Evolutionary conservation across 1,140 invertebrate species (phyloP), one percentile per base, ranked within the genome.

Genomic region (Vanessa tameamea): DNA sequence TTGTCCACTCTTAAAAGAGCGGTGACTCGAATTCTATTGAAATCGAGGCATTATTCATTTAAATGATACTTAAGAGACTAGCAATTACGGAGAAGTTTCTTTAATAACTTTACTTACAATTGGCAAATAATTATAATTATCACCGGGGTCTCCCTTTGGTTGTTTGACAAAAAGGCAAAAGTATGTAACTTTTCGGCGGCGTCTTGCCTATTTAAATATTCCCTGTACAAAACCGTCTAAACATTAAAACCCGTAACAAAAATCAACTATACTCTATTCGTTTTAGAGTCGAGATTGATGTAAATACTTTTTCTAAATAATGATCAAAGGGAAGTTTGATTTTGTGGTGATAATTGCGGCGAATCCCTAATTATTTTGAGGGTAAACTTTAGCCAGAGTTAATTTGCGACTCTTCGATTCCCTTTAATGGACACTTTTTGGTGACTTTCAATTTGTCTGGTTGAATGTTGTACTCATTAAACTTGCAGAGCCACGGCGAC

Each of bases 361-460:
- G 88, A 89, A 92, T 92, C 91, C 86, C 90, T 92, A 92, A 92
- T 92, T 92, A 91, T 92, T 92, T 92, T 89, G 89, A 90, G 89
- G 90, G 90, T 92, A 92, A 92, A 92, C 90, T 92, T 91, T 89
- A 84, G 79, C 84, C 80, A 69, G 86, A 91, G 90, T 92, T 91
- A 92, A 92, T 92, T 92, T 91, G 85, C 88, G 80, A 83, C 77
- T 88, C 86, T 90, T 89, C 84, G 83, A 87, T 91, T 90, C 88
- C 85, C 87, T 89, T 90, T 91, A 92, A 92, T 91, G 89, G 88
- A 89, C 87, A 92, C 87, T 89, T 90, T 91, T 88, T 79, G 86
- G 86, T 88, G 87, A 90, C 89, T 90, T 87, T 87, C 87, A 91
- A 91, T 92, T 92, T 90, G 85, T 86, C 82, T 86, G 87, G 83